Evolutionary conservation across 2,888 invertebrate species (phyloP).

Genomic region (Alsophila aescularia): DNA sequence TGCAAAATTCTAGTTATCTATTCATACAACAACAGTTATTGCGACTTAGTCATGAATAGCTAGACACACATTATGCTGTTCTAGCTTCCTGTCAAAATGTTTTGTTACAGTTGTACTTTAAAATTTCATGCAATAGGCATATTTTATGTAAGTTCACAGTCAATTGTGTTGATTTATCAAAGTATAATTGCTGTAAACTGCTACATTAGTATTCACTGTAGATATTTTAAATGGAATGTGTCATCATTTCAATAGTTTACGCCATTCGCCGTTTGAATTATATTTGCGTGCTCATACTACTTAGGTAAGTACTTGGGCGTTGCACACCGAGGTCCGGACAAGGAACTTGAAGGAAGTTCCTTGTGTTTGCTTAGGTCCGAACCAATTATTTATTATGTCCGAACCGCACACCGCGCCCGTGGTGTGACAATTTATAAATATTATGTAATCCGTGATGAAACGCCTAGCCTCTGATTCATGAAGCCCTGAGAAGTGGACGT

Average conservation of each 20-base stretch:
- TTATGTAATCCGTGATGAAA: too few relatives aligned
- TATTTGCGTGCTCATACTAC: too few relatives aligned
- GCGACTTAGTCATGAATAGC: neutral
- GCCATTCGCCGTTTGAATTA: neutral
- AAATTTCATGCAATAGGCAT: conserved; percentile 8
- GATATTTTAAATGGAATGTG: neutral
- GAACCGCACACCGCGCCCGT: too few relatives aligned
- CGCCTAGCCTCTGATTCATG: too few relatives aligned
- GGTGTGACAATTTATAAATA: too few relatives aligned
- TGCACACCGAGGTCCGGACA: too few relatives aligned
- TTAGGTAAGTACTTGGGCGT: too few relatives aligned
- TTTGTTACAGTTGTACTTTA: conserved; percentile 3
- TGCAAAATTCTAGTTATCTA: neutral
- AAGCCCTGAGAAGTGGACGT: too few relatives aligned
- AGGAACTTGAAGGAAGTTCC: too few relatives aligned
- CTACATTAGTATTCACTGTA: neutral
- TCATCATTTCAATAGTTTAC: neutral
- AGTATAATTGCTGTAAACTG: conserved; percentile 13
- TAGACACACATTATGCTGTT: neutral
- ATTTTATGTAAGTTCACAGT: conserved; percentile 9
- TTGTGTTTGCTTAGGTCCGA: too few relatives aligned
- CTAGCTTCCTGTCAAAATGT: conserved; percentile 5
- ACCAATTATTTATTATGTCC: too few relatives aligned
- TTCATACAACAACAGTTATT: neutral
- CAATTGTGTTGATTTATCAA: conserved; percentile 7